Evolutionary conservation across 2,888 invertebrate species (phyloP).

Genomic region (Pandemis corylana): DNA sequence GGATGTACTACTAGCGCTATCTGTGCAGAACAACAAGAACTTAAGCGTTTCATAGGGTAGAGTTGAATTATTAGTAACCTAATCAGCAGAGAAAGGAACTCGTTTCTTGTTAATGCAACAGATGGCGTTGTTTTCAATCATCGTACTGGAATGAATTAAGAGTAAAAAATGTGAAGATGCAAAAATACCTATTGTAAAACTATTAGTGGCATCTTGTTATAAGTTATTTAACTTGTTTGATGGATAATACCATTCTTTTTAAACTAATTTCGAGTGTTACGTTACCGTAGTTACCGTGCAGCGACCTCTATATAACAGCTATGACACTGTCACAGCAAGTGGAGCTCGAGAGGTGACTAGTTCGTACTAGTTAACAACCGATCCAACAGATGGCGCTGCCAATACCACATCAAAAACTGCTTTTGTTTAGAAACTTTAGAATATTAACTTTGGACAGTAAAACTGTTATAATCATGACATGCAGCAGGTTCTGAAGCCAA

Average conservation of each 20-base stretch:
- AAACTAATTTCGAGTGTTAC: neutral
- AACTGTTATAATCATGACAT: too few relatives aligned
- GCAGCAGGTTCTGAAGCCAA: too few relatives aligned
- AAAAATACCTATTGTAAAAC: neutral
- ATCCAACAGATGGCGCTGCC: conserved; percentile 45
- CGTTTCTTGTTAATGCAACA: neutral
- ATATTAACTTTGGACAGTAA: too few relatives aligned
- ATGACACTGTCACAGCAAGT: neutral
- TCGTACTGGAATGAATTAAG: neutral
- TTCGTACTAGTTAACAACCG: neutral
- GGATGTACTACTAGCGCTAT: neutral
- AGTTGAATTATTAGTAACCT: neutral
- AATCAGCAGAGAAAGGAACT: too few relatives aligned
- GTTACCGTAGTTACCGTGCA: neutral
- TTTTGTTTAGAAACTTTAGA: too few relatives aligned
- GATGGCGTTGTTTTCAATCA: neutral
- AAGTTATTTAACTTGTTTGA: neutral
- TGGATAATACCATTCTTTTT: neutral
- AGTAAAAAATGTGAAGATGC: neutral
- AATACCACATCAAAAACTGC: neutral
- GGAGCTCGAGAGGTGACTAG: neutral
- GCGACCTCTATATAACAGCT: neutral
- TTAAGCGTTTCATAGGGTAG: neutral
- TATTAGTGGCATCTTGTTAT: neutral
- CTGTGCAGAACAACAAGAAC: neutral